Percentiles rank a stretch among this genome's conserved stretches.
These are phyloP conservation scores for Lamellibrachia columna DNA, from an alignment of 2,888 invertebrate genomes.

Conservation along the genomic window DNA sequence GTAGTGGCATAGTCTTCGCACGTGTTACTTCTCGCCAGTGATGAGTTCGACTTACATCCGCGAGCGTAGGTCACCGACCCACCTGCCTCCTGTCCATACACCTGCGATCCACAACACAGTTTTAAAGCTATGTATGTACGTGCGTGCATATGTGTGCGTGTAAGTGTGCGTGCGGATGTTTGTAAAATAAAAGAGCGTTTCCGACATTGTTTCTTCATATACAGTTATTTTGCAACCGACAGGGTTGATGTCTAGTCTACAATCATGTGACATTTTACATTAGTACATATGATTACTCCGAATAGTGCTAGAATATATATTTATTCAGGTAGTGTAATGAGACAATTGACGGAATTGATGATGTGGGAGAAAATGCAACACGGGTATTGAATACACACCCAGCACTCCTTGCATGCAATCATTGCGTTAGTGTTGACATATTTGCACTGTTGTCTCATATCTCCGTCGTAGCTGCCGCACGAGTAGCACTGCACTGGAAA, in stretches of 20 bases:
- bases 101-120: neutral
- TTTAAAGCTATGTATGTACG: neutral
- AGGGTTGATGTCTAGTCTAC: too few relatives aligned
- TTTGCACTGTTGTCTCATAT: neutral
- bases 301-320: too few relatives aligned
- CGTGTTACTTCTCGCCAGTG: neutral
- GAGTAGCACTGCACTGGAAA: neutral
- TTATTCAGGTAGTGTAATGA: neutral
- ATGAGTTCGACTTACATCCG: neutral
- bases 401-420: neutral
- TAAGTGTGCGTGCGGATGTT: neutral
- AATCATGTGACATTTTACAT: too few relatives aligned
- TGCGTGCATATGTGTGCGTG: neutral
- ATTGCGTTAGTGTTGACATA: neutral
- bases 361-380: neutral
- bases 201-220: neutral
- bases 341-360: neutral
- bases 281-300: too few relatives aligned
- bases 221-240: too few relatives aligned
- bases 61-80: neutral
- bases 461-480: neutral
- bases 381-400: neutral
- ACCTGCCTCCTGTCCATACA: neutral
- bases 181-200: neutral
- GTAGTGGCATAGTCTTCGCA: neutral